Base-by-base conservation (phyloP, 2,113 vertebrate genomes). In the Istiophorus platypterus region DNA sequence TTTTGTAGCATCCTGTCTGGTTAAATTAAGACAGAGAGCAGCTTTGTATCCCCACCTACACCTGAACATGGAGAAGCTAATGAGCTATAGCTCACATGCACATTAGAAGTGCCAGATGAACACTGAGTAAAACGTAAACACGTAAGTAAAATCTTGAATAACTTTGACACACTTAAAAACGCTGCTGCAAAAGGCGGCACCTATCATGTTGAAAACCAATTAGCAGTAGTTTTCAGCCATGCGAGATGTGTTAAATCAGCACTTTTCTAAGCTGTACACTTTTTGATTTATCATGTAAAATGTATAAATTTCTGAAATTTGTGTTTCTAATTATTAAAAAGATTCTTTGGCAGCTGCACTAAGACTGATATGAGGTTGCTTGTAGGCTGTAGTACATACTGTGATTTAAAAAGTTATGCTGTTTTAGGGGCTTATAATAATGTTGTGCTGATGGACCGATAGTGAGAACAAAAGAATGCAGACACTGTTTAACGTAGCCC, bases 381-480 rank as follows among this genome's bases (percentile, higher is more conserved):
- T 45, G 57, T 7, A 41, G 27, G 31, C 29, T 41, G 17, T 29
- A 1, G 37, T 17, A 27, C 29, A 58, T n/a, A 42, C 47, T 79
- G 41, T 76, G 58, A 79, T 72, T 84, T 75, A 75, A 31, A 72
- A 70, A 63, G 76, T 75, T 63, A 29, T 10, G n/a, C 63, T 63
- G 56, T 51, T 47, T 75, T 75, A n/a, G n/a, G n/a, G 41, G 56
- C 62, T 71, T 74, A 69, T 12, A 59, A 54, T 47, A 64, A 70
- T 45, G 75, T 54, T 41, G 26, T 7, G 8, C 45, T 85, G 79
- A 85, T 85, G 52, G 54, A 29, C 58, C 52, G 68, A 45, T 81
- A 76, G 80, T 88, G 71, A 76, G 73, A 70, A 76, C 65, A 72
- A 83, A 81, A 65, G 57, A 39, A 88, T 79, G 47, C 61, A 78